Evolutionary conservation across 2,113 vertebrate genomes (phyloP), one percentile per base, ranked within the genome.

Genomic region (Proteles cristata): DNA sequence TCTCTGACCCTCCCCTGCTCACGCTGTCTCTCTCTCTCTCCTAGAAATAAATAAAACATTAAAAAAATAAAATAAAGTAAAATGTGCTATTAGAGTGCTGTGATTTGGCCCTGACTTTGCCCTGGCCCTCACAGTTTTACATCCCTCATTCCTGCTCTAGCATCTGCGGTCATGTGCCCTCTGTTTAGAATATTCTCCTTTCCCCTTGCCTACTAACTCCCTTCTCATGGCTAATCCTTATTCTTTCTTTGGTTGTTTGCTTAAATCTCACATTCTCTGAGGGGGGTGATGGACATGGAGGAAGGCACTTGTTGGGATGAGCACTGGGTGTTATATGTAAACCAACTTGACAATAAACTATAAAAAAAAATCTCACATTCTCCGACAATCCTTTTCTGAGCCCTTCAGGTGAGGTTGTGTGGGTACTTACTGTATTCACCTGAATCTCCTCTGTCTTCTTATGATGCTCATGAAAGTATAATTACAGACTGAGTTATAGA

Each of bases 331-430:
- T 39, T 39, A 39, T 39, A 39, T 39, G 39, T 39, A 39, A 39
- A 39, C 39, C 39, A 39, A 39, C 39, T 39, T 39, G 39, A 39
- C 39, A 39, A 39, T 39, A 39, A 39, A 39, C 39, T 39, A 39
- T 39, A 39, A 39, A 39, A 39, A 39, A 39, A 39, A 23, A n/a
- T 79, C 61, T 88, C 39, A 17, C 2, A 28, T 71, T 53, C 71
- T 89, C 82, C 86, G 73, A 43, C 84, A 76, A 58, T 14, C 89
- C 19, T 93, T 21, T 48, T 84, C n/a, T 58, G 43, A n/a, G 2
- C 16, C 68, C 73, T n/a, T 81, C 11, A 43, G 53, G 84, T 73
- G 65, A 65, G 8, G 9, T 10, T 50, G 3, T 77, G 0, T 23
- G 1, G 81, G 12, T 66, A 11, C 12, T 10, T 74, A 7, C n/a